Conservation (phyloP, 2,797 vertebrate genomes). For the Fratercula arctica region DNA sequence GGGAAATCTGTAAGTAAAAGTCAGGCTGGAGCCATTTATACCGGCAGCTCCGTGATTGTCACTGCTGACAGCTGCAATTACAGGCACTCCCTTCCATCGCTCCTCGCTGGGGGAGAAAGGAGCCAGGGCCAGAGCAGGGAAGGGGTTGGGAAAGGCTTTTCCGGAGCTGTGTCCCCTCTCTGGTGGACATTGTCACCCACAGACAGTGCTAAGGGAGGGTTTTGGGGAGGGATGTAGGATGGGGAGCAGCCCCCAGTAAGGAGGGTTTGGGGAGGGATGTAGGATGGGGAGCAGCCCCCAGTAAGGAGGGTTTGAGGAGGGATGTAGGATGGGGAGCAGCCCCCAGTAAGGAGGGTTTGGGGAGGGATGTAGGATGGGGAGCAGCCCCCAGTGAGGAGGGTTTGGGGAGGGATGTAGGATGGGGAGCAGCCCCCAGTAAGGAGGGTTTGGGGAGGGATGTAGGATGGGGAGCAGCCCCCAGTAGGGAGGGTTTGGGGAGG, state of each 20-base stretch:
- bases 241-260: background rate
- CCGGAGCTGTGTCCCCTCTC: background rate
- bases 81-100: slow-evolving; percentile 6
- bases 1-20: slow-evolving; percentile 48
- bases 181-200: background rate
- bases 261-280: background rate
- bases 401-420: too few species aligned
- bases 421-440: too few species aligned
- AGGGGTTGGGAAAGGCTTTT: background rate
- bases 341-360: too few species aligned
- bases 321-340: too few species aligned
- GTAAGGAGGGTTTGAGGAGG: too few species aligned
- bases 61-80: slow-evolving; percentile 57
- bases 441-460: too few species aligned
- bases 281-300: too few species aligned
- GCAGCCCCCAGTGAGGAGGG: too few species aligned
- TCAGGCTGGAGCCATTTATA: slow-evolving; percentile 46
- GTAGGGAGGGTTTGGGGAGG: too few species aligned
- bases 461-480: too few species aligned
- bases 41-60: background rate
- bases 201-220: background rate
- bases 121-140: background rate
- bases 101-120: background rate
- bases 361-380: too few species aligned
- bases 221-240: background rate